Base-by-base conservation (phyloP, 2,797 vertebrate genomes). In the Salmo trutta region DNA sequence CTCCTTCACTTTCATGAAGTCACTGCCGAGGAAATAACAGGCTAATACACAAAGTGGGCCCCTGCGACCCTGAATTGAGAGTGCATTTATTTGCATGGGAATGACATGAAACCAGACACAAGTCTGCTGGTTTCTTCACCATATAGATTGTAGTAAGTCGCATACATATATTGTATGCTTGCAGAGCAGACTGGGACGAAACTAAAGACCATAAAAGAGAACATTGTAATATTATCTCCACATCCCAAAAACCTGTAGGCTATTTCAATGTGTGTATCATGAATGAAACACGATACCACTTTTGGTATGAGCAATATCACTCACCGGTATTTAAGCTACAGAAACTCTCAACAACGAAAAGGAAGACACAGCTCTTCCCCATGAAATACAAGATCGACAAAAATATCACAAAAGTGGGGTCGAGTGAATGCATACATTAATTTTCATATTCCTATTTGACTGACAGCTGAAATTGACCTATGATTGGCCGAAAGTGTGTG, bases 371-470 rank as follows among this genome's bases (percentile, higher is more conserved):
- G 54, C 54, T 66, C 5, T 27, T 29, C 8, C 21, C 21, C 41
- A 12, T 47, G 70, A 54, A 29, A 29, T 17, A 72, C 51, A 53
- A 72, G 29, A 71, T 27, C 7, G 21, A 29, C 8, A 72, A 27
- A 17, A 72, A 51, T 10, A 72, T 53, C 24, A 27, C 52, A 72
- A 56, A 72, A 72, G 54, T 72, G 51, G 52, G 51, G 52, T 54
- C 71, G 71, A 51, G 51, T 54, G 16, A 69, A 77, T 31, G 4
- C 19, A 65, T 29, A 15, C 31, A 56, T 19, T 33, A 4, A 51
- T 53, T 54, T 75, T 75, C 62, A 33, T 74, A 77, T 74, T 64
- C 33, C 47, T 71, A n/a, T 73, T 51, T 54, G 66, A 81, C 59
- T 71, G 80, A 73, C 73, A 67, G 31, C 27, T 41, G 29, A 5